These are phyloP conservation scores for Eonycteris spelaea DNA, from an alignment of 2,113 vertebrate species.

Conservation along the genomic window DNA sequence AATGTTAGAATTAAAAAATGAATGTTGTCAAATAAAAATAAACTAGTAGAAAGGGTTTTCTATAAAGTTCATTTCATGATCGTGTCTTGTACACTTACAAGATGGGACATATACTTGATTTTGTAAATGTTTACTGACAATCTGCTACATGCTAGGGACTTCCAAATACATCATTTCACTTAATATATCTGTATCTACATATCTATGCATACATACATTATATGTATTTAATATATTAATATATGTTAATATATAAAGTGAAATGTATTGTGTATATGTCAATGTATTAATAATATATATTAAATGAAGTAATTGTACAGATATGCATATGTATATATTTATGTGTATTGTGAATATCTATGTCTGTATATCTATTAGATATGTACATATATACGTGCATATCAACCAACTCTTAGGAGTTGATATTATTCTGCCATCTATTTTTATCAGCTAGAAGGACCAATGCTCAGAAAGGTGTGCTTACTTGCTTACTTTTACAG, in stretches of 20 bases:
- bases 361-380: no score
- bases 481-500: neutral
- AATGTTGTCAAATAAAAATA: neutral
- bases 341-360: no score
- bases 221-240: neutral
- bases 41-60: neutral
- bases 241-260: neutral
- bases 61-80: neutral
- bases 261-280: neutral
- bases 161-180: neutral
- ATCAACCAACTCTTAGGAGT: no score
- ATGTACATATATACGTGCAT: no score
- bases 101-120: neutral
- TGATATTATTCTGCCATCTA: neutral
- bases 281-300: no score
- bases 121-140: neutral
- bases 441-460: neutral
- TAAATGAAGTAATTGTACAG: neutral
- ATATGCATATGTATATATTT: rapidly evolving
- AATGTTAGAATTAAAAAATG: neutral
- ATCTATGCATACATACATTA: neutral
- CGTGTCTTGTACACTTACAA: neutral
- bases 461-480: neutral
- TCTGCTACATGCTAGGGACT: neutral
- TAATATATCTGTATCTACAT: neutral